These are phyloP conservation scores for Manis pentadactyla DNA, from an alignment of 2,797 vertebrate species.

Conservation along the genomic window DNA sequence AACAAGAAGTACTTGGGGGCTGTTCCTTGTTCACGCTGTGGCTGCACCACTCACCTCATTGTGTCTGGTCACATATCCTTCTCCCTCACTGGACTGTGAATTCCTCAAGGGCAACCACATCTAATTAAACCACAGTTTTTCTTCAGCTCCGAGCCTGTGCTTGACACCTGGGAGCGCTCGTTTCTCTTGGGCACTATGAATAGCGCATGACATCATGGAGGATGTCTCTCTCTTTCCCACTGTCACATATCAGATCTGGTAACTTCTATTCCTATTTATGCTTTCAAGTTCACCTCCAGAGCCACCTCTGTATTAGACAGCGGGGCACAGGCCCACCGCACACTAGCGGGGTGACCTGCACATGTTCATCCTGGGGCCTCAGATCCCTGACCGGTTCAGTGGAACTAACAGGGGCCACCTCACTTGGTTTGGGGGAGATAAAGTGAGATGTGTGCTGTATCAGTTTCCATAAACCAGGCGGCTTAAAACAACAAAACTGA, in stretches of 20 bases:
- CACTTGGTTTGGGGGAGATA: background rate
- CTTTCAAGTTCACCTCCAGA: background rate
- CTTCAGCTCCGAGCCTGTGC: background rate
- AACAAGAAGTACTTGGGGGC: background rate
- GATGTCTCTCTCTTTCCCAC: background rate
- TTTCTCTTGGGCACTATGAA: background rate
- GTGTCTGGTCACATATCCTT: background rate
- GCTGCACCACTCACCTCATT: background rate
- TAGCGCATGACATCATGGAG: background rate
- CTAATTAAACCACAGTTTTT: background rate
- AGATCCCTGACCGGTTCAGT: background rate
- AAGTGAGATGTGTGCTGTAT: background rate
- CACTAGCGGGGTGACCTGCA: background rate
- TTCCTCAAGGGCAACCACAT: conserved; percentile 14
- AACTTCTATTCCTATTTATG: background rate
- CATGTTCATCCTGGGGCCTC: background rate
- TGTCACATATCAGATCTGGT: background rate
- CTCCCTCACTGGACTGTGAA: background rate
- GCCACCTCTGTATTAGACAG: background rate
- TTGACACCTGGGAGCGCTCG: background rate
- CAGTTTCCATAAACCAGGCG: background rate
- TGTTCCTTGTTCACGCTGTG: background rate
- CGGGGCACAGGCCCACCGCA: background rate
- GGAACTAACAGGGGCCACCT: background rate
- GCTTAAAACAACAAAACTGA: background rate